Conservation (phyloP, 2,113 vertebrate species). For the Neotoma lepida region DNA sequence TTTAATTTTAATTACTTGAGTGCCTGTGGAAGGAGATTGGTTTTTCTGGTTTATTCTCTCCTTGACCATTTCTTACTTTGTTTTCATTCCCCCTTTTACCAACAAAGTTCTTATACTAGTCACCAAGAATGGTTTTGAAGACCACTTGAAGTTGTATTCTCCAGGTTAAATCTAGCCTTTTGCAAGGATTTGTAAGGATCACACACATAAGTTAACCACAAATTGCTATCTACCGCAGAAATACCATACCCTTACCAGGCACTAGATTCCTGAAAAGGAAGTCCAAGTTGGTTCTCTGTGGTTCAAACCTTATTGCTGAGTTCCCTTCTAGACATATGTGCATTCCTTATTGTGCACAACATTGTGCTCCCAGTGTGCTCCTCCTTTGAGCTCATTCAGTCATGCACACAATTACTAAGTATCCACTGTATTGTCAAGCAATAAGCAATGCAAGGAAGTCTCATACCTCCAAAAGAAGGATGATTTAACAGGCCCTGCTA, state of each 20-base stretch:
- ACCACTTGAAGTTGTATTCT: neutral
- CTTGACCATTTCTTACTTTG: slow-evolving; percentile 39
- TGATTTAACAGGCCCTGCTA: neutral
- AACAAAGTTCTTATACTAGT: neutral
- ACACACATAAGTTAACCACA: neutral
- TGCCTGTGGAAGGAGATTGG: slow-evolving; percentile 54
- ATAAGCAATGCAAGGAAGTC: neutral
- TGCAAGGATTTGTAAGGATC: neutral
- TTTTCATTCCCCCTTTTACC: slow-evolving; percentile 43
- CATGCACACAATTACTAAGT: neutral
- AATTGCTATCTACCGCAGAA: neutral
- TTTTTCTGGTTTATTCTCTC: slow-evolving; percentile 43
- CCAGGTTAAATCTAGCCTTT: neutral
- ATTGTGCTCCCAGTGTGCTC: neutral
- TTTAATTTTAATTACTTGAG: slow-evolving; percentile 73
- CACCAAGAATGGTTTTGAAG: neutral
- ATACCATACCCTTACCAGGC: neutral
- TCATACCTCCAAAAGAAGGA: neutral
- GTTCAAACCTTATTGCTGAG: slow-evolving; percentile 40
- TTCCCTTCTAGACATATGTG: neutral
- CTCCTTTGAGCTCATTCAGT: neutral
- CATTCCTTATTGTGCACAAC: neutral
- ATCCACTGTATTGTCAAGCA: neutral
- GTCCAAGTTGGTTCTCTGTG: neutral
- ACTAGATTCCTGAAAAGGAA: neutral